Evolutionary conservation across 2,113 vertebrate species (phyloP), one percentile per base, ranked within the genome.

Genomic region (Microtus pennsylvanicus): DNA sequence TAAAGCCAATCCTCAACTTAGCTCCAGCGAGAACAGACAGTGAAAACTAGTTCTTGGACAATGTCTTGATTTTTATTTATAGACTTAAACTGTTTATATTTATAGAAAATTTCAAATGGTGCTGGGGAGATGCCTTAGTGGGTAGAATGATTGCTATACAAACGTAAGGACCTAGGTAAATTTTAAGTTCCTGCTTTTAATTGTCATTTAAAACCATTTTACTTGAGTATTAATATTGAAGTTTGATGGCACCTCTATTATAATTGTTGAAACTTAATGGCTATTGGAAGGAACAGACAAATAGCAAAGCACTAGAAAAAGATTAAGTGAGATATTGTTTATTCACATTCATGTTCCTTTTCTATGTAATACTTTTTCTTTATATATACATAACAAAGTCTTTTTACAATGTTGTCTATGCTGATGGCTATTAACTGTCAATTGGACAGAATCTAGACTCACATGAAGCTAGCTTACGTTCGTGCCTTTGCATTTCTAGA

Each of bases 31-130:
- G 33, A 61, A 91, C 30, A 65, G 45, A 33, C 24, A 77, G 81
- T 35, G 13, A 16, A 55, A 93, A 86, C 3, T n/a, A 88, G 8
- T 14, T 61, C 42, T 91, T 94, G 86, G 55, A 10, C 61, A 93
- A 87, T 13, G 45, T 93, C 52, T 90, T 30, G 50, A n/a, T 2
- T 94, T 82, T 96, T 65, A 35, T 58, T 69, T 78, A 78, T 83
- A 22, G 17, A 35, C 16, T 89, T 93, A 82, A 77, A 33, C 14
- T 24, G 24, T 88, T 89, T 88, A 17, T 83, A 80, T 58, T 86
- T 89, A 88, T 45, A 69, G 14, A 83, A 96, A 87, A 90, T 77
- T 26, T 89, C 24, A 87, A 90, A 81, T 26, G 74, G 14, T 50
- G 8, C 28, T 69, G 42, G 8, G 47, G 45, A 35, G 45, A 50